Evolutionary conservation across 2,113 vertebrate genomes (phyloP).

Genomic region (Bos javanicus): DNA sequence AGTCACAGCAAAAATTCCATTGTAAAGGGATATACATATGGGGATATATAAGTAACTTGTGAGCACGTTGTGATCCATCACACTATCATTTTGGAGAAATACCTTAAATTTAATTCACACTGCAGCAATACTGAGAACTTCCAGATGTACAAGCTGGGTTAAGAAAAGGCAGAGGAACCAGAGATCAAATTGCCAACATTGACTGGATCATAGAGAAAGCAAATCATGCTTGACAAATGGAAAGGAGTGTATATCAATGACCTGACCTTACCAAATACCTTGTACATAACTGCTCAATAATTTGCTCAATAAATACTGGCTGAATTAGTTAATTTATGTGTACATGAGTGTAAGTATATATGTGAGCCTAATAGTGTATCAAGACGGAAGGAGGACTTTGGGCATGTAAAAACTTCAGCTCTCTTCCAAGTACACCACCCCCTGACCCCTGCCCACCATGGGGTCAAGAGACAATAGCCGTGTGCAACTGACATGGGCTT

Average conservation of each 20-base stretch:
- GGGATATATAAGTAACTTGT: not conserved
- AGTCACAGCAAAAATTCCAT: not conserved
- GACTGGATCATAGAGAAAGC: not conserved
- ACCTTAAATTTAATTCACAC: not conserved
- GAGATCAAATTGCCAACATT: not conserved
- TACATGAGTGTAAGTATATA: not conserved
- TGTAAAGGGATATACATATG: not conserved
- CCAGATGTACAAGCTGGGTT: not conserved
- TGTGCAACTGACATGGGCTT: not conserved
- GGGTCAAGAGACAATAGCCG: not conserved
- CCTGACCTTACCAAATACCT: not conserved
- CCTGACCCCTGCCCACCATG: accelerated
- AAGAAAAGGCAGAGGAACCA: not conserved
- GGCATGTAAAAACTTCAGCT: not conserved
- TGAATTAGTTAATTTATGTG: not conserved
- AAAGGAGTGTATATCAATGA: not conserved
- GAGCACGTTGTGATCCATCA: not conserved
- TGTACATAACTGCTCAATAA: not conserved
- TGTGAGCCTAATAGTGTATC: not conserved
- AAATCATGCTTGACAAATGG: not conserved
- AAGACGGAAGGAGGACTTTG: not conserved
- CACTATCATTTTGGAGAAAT: not conserved
- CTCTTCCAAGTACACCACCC: not conserved
- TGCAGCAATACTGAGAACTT: not conserved
- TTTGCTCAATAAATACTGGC: not conserved